Evolutionary conservation across 2,888 invertebrate genomes (phyloP), one percentile per base, ranked within the genome.

Genomic region (Macaria notata): DNA sequence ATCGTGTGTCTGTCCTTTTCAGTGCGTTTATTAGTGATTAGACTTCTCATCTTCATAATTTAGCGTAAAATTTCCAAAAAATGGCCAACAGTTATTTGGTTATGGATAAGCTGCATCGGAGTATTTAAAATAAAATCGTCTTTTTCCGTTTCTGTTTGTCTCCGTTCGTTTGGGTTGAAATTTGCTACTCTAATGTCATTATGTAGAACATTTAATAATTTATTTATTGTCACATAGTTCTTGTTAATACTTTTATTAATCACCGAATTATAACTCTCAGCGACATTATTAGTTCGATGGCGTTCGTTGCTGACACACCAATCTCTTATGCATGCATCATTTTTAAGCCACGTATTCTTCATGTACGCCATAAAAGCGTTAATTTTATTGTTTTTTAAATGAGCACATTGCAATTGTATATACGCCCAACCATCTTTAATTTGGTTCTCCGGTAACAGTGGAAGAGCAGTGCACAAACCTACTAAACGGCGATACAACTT

Each of bases 281-380:
- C n/a, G n/a, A n/a, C n/a, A n/a, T n/a, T n/a, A n/a, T n/a, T n/a
- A n/a, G n/a, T n/a, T n/a, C n/a, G n/a, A n/a, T n/a, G n/a, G n/a
- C n/a, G n/a, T n/a, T n/a, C n/a, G n/a, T n/a, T n/a, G n/a, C n/a
- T n/a, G n/a, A n/a, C n/a, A n/a, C n/a, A n/a, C n/a, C 54, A 54
- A 29, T 54, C 54, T 41, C 47, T 54, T 47, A 54, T 54, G 47
- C 33, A 47, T 39, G 47, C 46, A 47, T 54, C 54, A 33, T 47
- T 54, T 54, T 42, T 54, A 31, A 54, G 47, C 46, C 47, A 54
- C 41, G 42, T 54, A 30, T 43, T 53, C 31, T 53, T 53, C 53
- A 53, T 41, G 47, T 53, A 53, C 39, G 30, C 38, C 39, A 53
- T 53, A 30, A 53, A 53, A 45, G 46, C 45, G 38, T 53, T 53